Evolutionary conservation across 1,140 invertebrate species (phyloP).

Genomic region (Drosophila jambulina): DNA sequence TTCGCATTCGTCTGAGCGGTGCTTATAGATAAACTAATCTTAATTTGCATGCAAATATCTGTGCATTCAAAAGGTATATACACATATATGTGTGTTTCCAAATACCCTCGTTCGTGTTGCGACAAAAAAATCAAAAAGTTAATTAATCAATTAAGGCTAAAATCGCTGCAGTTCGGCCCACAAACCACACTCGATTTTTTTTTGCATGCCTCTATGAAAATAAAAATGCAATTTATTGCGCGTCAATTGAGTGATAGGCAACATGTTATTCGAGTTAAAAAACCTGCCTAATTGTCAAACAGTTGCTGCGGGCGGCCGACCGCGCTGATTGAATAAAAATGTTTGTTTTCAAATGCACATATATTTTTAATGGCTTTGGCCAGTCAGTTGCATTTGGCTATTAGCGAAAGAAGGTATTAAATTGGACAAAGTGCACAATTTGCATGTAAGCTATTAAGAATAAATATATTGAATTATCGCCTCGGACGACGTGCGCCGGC

Average conservation of each 20-base stretch:
- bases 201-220: slow-evolving; percentile 18
- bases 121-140: slow-evolving; percentile 36
- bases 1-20: slow-evolving; percentile 12
- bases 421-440: slow-evolving; percentile 43
- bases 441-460: slow-evolving; percentile 49
- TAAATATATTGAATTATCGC: slow-evolving; percentile 46
- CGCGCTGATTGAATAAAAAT: slow-evolving; percentile 27
- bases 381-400: slow-evolving; percentile 38
- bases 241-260: slow-evolving; percentile 33
- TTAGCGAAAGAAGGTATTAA: slow-evolving; percentile 16
- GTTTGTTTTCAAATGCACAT: slow-evolving; percentile 9
- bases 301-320: slow-evolving; percentile 1
- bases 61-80: slow-evolving; percentile 5
- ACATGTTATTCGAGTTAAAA: slow-evolving; percentile 60
- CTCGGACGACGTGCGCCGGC: too few species aligned
- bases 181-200: slow-evolving; percentile 35
- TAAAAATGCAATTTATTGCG: slow-evolving; percentile 47
- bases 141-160: slow-evolving; percentile 42
- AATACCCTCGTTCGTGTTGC: neutral
- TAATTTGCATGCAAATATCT: slow-evolving; percentile 31
- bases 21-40: slow-evolving; percentile 27
- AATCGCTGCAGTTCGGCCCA: slow-evolving; percentile 1
- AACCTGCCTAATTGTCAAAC: slow-evolving; percentile 33
- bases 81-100: neutral
- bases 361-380: slow-evolving; percentile 35